Evolutionary conservation across 2,113 vertebrate genomes (phyloP).

Genomic region (Cyanoramphus novaezelandiae): DNA sequence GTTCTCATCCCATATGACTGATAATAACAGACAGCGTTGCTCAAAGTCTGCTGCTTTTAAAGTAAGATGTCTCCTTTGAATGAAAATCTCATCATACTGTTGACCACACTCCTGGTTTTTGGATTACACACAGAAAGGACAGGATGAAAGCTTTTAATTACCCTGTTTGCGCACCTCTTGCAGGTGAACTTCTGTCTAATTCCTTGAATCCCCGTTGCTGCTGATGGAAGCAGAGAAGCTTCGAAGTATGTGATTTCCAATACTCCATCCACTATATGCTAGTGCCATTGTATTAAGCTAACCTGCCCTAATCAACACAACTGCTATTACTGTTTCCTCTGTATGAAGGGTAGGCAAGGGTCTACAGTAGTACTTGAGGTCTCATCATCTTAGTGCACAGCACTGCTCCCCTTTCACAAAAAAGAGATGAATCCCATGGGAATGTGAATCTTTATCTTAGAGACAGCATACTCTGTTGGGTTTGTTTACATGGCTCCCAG

Average conservation of each 20-base stretch:
- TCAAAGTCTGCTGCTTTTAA: background rate
- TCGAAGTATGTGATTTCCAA: background rate
- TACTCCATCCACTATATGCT: fast-evolving
- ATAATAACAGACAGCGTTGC: background rate
- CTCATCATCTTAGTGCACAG: background rate
- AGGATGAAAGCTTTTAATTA: background rate
- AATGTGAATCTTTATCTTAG: background rate
- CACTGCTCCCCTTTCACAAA: background rate
- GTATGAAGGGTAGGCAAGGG: fast-evolving
- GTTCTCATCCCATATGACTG: background rate
- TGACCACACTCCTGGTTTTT: background rate
- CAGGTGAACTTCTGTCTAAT: background rate
- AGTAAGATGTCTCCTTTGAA: background rate
- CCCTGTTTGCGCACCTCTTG: background rate
- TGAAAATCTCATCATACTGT: background rate
- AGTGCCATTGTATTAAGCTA: background rate
- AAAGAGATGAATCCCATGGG: background rate
- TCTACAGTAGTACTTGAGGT: background rate
- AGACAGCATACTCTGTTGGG: background rate
- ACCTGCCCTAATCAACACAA: background rate
- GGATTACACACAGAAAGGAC: background rate
- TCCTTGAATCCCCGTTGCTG: background rate
- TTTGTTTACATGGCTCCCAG: background rate
- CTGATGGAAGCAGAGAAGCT: background rate
- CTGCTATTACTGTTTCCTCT: background rate